Evolutionary conservation across 2,888 invertebrate genomes (phyloP).

Genomic region (Drymonia ruficornis): DNA sequence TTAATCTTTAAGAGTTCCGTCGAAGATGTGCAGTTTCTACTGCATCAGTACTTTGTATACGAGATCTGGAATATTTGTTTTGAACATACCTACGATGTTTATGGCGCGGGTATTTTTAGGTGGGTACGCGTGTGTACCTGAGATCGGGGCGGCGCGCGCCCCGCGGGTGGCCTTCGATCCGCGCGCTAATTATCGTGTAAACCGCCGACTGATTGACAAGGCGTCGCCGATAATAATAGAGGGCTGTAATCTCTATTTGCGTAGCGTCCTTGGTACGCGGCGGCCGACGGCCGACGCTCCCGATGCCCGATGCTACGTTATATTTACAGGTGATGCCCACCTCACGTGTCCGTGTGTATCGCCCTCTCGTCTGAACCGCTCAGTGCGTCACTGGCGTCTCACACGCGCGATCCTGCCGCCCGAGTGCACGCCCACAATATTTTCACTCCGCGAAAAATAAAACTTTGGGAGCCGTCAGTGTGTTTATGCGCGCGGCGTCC

Average conservation of each 20-base stretch:
- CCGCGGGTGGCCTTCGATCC: constrained; percentile 52
- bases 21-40: neutral
- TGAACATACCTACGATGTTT: constrained; percentile 35
- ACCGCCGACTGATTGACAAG: constrained; percentile 69
- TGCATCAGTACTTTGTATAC: neutral
- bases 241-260: constrained; percentile 57
- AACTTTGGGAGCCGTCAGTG: constrained; percentile 70
- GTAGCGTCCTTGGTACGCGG: constrained; percentile 46
- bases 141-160: constrained; percentile 26
- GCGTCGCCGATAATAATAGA: constrained; percentile 58
- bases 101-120: constrained; percentile 50
- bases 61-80: constrained; percentile 4
- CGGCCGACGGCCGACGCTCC: constrained; percentile 39
- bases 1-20: neutral
- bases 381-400: constrained; percentile 63
- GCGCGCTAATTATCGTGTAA: constrained; percentile 64
- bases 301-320: constrained; percentile 35
- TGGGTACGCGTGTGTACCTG: constrained; percentile 53
- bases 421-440: constrained; percentile 71
- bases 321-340: constrained; percentile 73
- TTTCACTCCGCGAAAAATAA: constrained; percentile 66
- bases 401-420: constrained; percentile 56
- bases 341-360: constrained; percentile 58
- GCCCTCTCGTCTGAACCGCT: constrained; percentile 52
- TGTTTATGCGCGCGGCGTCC: constrained; percentile 66